Evolutionary conservation across 2,888 invertebrate species (phyloP).

Genomic region (Rotaria macrura): DNA sequence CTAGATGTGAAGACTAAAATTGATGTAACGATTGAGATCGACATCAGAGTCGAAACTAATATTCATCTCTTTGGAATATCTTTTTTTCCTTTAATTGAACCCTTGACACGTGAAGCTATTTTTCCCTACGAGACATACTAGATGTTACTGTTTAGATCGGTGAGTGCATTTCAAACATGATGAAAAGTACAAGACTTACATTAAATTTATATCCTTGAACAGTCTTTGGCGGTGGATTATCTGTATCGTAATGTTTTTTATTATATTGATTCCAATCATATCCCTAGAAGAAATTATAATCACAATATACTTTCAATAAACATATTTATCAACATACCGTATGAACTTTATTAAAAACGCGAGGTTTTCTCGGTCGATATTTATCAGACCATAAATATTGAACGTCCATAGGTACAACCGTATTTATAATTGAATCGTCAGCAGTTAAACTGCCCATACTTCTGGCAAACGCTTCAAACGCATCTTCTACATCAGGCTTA

Average conservation of each 20-base stretch:
- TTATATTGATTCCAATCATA: conserved; percentile 99
- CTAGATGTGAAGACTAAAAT: too few species aligned
- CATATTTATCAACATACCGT: conserved; percentile 43
- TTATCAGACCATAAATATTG: conserved; percentile 77
- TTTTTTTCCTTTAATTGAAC: too few species aligned
- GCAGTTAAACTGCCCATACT: not conserved
- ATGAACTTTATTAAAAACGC: conserved; percentile 78
- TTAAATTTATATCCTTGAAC: conserved; percentile 99
- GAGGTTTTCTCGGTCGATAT: conserved; percentile 86
- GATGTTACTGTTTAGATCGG: too few species aligned
- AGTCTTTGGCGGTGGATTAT: conserved; percentile 98
- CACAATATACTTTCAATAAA: conserved; percentile 54
- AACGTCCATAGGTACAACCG: not conserved
- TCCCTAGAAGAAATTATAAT: conserved; percentile 54
- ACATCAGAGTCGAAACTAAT: too few species aligned
- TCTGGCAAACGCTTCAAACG: conserved; percentile 55
- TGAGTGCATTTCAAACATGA: too few species aligned
- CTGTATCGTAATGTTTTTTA: conserved; percentile 99
- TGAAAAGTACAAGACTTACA: conserved; percentile 47
- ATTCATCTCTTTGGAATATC: too few species aligned
- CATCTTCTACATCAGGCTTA: conserved; percentile 56
- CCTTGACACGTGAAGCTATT: too few species aligned
- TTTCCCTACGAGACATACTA: too few species aligned
- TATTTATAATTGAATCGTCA: not conserved
- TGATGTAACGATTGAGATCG: too few species aligned